phyloP scores from a whole-genome alignment of 2,113 vertebrate species.

The Gopherus evgoodei region DNA sequence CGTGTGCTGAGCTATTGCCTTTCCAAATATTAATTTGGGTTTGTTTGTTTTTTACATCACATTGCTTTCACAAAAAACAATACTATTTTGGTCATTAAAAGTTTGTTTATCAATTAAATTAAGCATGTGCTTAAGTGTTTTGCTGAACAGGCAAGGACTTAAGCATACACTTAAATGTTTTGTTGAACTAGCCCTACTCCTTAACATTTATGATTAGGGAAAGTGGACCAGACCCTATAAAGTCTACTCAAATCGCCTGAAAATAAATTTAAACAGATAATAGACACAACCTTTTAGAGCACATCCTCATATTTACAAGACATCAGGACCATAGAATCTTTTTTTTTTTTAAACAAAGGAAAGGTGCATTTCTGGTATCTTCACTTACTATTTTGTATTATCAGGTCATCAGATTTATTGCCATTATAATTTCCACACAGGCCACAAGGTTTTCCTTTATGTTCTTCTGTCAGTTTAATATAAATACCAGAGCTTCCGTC shows the following conservation, averaged over 20 bases:
- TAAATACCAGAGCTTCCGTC: conserved; percentile 96
- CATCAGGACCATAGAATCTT: not conserved
- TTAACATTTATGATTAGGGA: not conserved
- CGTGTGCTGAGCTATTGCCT: fast-evolving
- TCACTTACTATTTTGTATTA: conserved; percentile 88
- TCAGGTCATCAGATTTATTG: conserved; percentile 91
- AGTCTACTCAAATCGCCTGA: not conserved
- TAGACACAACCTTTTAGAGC: not conserved
- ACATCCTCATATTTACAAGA: not conserved
- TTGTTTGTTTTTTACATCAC: not conserved
- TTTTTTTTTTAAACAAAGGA: not conserved
- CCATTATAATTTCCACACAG: conserved; percentile 97
- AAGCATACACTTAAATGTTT: not conserved
- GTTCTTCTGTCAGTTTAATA: conserved; percentile 93
- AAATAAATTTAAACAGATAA: not conserved
- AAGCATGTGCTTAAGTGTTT: not conserved
- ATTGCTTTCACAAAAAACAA: not conserved
- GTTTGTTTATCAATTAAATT: conserved; percentile 18
- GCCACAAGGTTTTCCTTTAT: conserved; percentile 92
- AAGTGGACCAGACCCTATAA: not conserved
- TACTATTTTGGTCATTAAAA: conserved; percentile 20
- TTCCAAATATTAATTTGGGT: not conserved
- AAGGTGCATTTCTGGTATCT: not conserved
- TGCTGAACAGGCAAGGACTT: not conserved
- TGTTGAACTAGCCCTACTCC: not conserved